Conservation (phyloP, 2,797 vertebrate genomes). For the Triplophysa yarkandensis region DNA sequence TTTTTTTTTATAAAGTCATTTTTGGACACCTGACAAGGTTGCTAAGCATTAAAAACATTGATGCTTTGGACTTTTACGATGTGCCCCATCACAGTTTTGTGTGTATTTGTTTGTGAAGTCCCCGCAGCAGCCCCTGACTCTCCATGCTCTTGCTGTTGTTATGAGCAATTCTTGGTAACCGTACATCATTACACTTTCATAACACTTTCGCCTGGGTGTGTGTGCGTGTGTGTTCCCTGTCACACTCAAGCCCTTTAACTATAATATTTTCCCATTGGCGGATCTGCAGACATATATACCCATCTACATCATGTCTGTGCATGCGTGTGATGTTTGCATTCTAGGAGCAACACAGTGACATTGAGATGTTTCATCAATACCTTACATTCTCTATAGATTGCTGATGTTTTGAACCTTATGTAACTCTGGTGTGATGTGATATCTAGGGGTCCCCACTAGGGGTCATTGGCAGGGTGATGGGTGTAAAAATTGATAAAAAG, state of each 20-base stretch:
- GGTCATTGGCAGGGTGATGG: conserved; percentile 2
- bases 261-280: conserved; percentile 56
- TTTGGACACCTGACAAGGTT: not conserved
- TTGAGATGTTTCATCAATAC: no score
- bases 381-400: not conserved
- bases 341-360: no score
- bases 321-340: no score
- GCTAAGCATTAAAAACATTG: no score
- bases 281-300: conserved; percentile 21
- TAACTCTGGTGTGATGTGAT: not conserved
- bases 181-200: conserved; percentile 11
- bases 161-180: not conserved
- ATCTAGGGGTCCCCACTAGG: conserved; percentile 10
- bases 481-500: no score
- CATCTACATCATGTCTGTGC: conserved; percentile 37
- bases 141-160: not conserved
- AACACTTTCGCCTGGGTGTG: conserved; percentile 12
- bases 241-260: conserved; percentile 31
- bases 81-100: no score
- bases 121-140: no score
- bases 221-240: conserved; percentile 35
- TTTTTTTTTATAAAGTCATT: not conserved
- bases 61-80: not conserved
- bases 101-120: no score
- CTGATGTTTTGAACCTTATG: not conserved